Evolutionary conservation across 2,888 invertebrate species (phyloP).

Genomic region (Phytoseiulus persimilis): DNA sequence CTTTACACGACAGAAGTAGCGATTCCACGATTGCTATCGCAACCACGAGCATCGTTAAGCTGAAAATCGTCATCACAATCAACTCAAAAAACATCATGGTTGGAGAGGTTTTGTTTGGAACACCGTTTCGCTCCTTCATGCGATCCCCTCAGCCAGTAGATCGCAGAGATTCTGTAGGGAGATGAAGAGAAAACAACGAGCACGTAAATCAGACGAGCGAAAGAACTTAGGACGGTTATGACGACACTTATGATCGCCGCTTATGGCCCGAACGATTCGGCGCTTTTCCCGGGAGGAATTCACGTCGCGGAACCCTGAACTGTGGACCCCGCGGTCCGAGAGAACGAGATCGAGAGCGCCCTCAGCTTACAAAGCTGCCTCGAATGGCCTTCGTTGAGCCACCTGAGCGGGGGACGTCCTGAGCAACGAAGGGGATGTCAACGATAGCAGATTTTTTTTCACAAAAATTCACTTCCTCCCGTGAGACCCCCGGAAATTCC

Average conservation of each 20-base stretch:
- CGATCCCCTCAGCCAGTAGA: not conserved
- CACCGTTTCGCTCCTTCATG: not conserved
- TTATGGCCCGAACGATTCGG: too few relatives aligned
- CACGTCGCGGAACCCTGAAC: too few relatives aligned
- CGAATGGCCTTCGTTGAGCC: not conserved
- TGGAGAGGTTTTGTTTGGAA: not conserved
- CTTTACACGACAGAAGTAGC: not conserved
- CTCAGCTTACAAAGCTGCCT: not conserved
- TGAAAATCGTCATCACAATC: not conserved
- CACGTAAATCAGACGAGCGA: too few relatives aligned
- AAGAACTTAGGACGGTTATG: too few relatives aligned
- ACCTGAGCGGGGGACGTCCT: not conserved
- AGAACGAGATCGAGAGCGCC: too few relatives aligned
- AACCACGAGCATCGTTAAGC: not conserved
- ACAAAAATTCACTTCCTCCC: not conserved
- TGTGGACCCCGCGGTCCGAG: too few relatives aligned
- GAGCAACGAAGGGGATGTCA: not conserved
- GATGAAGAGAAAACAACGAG: too few relatives aligned
- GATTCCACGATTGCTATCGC: not conserved
- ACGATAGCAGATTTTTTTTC: not conserved
- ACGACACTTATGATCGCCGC: too few relatives aligned
- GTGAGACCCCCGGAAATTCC: not conserved
- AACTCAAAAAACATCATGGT: not conserved
- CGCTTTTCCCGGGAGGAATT: too few relatives aligned
- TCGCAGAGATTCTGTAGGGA: too few relatives aligned